Conservation (phyloP, 2,888 invertebrate genomes). For the Cheilosia urbana region DNA sequence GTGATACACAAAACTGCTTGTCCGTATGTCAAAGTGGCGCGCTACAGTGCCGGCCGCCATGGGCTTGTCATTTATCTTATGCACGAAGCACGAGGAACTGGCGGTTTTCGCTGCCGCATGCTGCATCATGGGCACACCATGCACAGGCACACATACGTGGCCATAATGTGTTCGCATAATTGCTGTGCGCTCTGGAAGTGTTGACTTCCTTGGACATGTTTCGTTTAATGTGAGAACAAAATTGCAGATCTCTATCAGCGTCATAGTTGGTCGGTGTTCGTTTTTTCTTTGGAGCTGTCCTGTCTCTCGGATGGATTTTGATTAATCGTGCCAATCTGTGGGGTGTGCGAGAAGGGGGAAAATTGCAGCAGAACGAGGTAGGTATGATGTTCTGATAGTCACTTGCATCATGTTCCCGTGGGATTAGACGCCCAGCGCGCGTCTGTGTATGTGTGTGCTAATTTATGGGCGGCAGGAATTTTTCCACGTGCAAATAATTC, state of each 20-base stretch:
- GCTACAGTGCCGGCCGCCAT: conserved; percentile 38
- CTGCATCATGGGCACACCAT: neutral
- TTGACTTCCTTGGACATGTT: conserved; percentile 67
- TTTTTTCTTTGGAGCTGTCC: conserved; percentile 24
- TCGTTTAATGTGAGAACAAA: conserved; percentile 73
- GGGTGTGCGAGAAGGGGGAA: neutral
- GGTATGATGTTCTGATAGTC: conserved; percentile 19
- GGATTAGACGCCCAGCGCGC: conserved; percentile 33
- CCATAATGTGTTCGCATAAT: conserved; percentile 67
- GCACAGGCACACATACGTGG: conserved; percentile 48
- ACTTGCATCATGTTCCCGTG: conserved; percentile 24
- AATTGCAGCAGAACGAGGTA: conserved; percentile 13
- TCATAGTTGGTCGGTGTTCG: conserved; percentile 57
- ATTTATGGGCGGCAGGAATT: conserved; percentile 41
- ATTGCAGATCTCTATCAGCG: conserved; percentile 73
- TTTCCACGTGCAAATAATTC: conserved; percentile 50
- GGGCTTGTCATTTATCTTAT: conserved; percentile 70
- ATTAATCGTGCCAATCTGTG: conserved; percentile 63
- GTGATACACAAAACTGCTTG: conserved; percentile 52
- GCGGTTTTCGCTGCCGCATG: conserved; percentile 34
- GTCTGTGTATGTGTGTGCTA: neutral
- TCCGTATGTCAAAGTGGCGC: conserved; percentile 61
- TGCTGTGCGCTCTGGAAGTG: conserved; percentile 52
- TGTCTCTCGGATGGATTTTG: conserved; percentile 56
- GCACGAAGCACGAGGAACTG: conserved; percentile 60